Evolutionary conservation across 2,113 vertebrate genomes (phyloP).

Genomic region (Rhea americana): DNA sequence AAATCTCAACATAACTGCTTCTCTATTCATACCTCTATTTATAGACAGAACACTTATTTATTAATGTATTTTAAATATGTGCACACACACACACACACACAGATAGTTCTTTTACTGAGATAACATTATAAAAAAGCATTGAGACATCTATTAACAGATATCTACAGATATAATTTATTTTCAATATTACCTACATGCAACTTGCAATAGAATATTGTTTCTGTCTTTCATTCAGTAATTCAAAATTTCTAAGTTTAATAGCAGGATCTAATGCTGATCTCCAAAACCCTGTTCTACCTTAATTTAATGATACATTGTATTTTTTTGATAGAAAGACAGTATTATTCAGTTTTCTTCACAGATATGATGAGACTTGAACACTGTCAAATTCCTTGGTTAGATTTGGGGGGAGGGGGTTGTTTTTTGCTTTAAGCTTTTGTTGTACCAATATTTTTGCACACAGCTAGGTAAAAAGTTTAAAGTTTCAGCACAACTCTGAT

Average conservation of each 20-base stretch:
- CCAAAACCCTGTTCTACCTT: background rate
- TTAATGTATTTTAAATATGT: background rate
- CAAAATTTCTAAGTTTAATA: background rate
- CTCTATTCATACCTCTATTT: background rate
- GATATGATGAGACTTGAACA: background rate
- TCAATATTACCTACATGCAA: background rate
- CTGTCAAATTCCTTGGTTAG: background rate
- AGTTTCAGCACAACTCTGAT: background rate
- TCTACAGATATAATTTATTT: background rate
- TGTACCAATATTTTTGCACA: background rate
- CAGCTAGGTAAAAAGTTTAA: background rate
- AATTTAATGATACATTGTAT: background rate
- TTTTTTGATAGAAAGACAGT: background rate
- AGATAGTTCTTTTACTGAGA: background rate
- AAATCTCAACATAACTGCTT: background rate
- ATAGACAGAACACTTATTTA: background rate
- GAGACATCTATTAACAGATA: background rate
- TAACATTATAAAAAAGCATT: background rate
- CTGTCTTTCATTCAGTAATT: background rate
- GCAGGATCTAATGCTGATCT: background rate
- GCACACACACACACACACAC: background rate
- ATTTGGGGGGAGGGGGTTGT: background rate
- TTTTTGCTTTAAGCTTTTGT: background rate
- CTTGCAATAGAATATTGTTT: background rate
- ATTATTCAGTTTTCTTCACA: background rate